phyloP scores from a whole-genome alignment of 2,888 invertebrate genomes.

The Mesodorylaimus sp. region DNA sequence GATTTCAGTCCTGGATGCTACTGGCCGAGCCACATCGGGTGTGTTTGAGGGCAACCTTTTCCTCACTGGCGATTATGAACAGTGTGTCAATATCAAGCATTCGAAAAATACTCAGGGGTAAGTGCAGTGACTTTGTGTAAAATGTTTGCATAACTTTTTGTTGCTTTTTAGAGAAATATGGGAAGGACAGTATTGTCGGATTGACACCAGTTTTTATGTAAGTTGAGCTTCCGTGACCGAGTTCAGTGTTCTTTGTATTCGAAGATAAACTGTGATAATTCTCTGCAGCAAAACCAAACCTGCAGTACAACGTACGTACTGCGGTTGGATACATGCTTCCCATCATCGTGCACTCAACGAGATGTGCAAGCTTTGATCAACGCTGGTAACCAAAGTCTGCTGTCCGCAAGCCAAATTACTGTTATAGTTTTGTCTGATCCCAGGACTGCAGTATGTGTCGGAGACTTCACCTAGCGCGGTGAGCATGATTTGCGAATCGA shows the following conservation, averaged over 20 bases:
- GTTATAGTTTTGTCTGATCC: too few species aligned
- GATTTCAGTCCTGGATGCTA: constrained; percentile 24
- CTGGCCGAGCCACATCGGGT: constrained; percentile 28
- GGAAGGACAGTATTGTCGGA: not conserved
- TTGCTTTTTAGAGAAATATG: not conserved
- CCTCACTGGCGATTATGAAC: constrained; percentile 30
- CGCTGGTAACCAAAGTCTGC: constrained; percentile 19
- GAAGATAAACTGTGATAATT: too few species aligned
- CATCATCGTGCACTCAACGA: constrained; percentile 27
- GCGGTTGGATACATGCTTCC: constrained; percentile 28
- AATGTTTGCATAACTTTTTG: too few species aligned
- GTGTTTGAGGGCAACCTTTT: constrained; percentile 30
- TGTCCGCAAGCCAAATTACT: too few species aligned
- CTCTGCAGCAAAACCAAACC: constrained; percentile 14
- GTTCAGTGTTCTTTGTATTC: too few species aligned
- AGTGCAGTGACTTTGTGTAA: too few species aligned
- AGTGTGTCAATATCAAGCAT: constrained; percentile 20
- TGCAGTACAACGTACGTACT: constrained; percentile 25
- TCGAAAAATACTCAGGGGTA: constrained; percentile 6
- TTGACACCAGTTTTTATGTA: not conserved
- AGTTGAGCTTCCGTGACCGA: not conserved
- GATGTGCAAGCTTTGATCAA: constrained; percentile 24
- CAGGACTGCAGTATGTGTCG: too few species aligned
- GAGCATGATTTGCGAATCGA: not conserved
- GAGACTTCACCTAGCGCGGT: too few species aligned